Base-by-base conservation (phyloP, 1,140 invertebrate species). In the Drosophila rhopaloa region DNA sequence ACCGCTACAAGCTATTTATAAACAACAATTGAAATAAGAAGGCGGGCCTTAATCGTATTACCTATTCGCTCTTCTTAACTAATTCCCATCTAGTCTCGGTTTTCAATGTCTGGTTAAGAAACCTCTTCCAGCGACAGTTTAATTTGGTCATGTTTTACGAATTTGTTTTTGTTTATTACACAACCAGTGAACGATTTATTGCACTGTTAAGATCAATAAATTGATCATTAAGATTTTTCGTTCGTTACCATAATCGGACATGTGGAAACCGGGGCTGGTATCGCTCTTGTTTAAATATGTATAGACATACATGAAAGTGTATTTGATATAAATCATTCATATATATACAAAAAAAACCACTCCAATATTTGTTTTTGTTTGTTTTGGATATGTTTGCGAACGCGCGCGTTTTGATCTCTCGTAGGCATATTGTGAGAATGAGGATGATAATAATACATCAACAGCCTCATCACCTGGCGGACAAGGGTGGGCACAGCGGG, bases 401-500 rank as follows among this genome's bases (percentile, higher is more conserved):
- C 70, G 86, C 76, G 81, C 81, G 74, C 81, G 81, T 82, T 85
- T 76, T 89, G 85, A 74, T 80, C 76, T 79, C 84, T 88, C 82
- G 76, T 92, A 92, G 91, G 91, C 80, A 81, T 92, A 76, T 92
- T 86, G 77, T 92, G 91, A 92, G 70, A 91, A 92, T 92, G 91
- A 92, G 68, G 88, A 92, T 90, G 83, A 91, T 90, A 79, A 85
- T 92, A 78, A 90, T 90, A 63, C 88, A 79, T 82, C 91, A 85
- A 91, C 90, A 84, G 91, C 92, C 86, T 91, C 93, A 93, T 93
- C 93, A 79, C 93, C 94, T 93, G 93, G 94, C 93, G 94, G 93
- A 94, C 93, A 94, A 92, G 94, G 94, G 93, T 94, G 94, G 94
- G 94, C 94, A 93, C 94, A 94, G 93, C 94, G 94, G 94, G 94